Evolutionary conservation across 2,888 invertebrate species (phyloP).

Genomic region (Lathronympha strigana): DNA sequence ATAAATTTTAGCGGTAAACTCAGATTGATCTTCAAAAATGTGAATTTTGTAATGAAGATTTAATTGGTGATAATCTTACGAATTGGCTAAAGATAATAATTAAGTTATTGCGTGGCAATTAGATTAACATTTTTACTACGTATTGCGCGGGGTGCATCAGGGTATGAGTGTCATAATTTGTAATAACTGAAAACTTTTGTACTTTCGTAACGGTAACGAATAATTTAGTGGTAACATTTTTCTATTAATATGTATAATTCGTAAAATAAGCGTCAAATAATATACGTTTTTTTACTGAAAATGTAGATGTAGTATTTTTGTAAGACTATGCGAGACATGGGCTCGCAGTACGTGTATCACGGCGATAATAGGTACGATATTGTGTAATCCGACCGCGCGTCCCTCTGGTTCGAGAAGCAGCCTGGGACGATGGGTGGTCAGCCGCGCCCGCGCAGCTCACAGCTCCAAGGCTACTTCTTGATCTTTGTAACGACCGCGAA

Average conservation of each 20-base stretch:
- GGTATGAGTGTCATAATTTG: slow-evolving; percentile 84
- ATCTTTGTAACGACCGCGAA: slow-evolving; percentile 56
- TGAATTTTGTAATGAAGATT: slow-evolving; percentile 36
- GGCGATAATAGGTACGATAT: slow-evolving; percentile 82
- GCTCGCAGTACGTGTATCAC: slow-evolving; percentile 79
- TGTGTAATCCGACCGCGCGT: slow-evolving; percentile 62
- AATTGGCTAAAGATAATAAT: slow-evolving; percentile 80
- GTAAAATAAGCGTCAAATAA: slow-evolving; percentile 75
- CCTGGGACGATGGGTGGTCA: slow-evolving; percentile 49
- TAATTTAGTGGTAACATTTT: slow-evolving; percentile 78
- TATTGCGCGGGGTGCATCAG: slow-evolving; percentile 83
- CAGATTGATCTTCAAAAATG: slow-evolving; percentile 21
- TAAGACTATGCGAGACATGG: slow-evolving; percentile 69
- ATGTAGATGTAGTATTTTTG: slow-evolving; percentile 80
- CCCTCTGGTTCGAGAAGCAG: slow-evolving; percentile 63
- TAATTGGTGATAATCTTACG: slow-evolving; percentile 77
- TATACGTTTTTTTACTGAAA: slow-evolving; percentile 80
- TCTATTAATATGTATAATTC: slow-evolving; percentile 76
- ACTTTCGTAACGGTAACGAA: slow-evolving; percentile 78
- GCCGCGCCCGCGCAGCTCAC: slow-evolving; percentile 39
- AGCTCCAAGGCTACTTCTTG: slow-evolving; percentile 62
- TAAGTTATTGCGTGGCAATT: slow-evolving; percentile 81
- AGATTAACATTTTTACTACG: slow-evolving; percentile 71
- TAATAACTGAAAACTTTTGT: slow-evolving; percentile 77
- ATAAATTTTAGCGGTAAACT: slow-evolving; percentile 43